These are phyloP conservation scores for Himantopus leucocephalus DNA, from an alignment of 2,113 vertebrate genomes.

Conservation along the genomic window DNA sequence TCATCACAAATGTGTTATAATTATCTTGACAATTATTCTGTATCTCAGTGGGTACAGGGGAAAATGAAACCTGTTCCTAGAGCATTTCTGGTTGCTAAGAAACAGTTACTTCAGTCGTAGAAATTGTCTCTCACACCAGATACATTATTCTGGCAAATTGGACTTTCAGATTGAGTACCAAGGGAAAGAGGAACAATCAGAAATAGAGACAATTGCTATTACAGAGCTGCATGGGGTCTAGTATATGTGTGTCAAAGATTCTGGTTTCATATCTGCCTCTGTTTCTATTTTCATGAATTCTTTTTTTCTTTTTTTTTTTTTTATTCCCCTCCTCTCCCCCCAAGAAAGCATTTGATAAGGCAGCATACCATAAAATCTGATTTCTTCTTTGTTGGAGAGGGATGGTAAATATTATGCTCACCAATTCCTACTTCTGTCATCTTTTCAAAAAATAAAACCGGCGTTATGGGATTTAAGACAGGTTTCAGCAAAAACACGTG, in stretches of 20 bases:
- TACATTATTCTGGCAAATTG: conserved; percentile 50
- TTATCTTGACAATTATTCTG: conserved; percentile 20
- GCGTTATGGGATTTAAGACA: fast-evolving
- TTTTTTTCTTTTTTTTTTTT: fast-evolving
- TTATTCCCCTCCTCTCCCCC: fast-evolving
- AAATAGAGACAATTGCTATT: conserved; percentile 55
- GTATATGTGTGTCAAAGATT: background rate
- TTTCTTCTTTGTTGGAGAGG: background rate
- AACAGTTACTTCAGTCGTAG: conserved; percentile 50
- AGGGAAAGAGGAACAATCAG: conserved; percentile 55
- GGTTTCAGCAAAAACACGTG: background rate
- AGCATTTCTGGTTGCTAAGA: conserved; percentile 41
- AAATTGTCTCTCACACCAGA: conserved; percentile 41
- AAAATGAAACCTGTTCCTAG: conserved; percentile 26
- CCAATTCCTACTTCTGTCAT: background rate
- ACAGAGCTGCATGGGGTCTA: conserved; percentile 36
- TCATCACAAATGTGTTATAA: conserved; percentile 23
- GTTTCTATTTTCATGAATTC: background rate
- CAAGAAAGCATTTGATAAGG: background rate
- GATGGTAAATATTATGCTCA: background rate
- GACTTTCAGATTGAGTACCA: conserved; percentile 61
- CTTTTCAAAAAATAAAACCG: background rate
- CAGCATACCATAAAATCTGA: background rate
- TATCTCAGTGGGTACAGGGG: background rate
- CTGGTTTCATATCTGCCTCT: background rate